Evolutionary conservation across 1,140 invertebrate genomes (phyloP).

Genomic region (Temnothorax nylanderi): DNA sequence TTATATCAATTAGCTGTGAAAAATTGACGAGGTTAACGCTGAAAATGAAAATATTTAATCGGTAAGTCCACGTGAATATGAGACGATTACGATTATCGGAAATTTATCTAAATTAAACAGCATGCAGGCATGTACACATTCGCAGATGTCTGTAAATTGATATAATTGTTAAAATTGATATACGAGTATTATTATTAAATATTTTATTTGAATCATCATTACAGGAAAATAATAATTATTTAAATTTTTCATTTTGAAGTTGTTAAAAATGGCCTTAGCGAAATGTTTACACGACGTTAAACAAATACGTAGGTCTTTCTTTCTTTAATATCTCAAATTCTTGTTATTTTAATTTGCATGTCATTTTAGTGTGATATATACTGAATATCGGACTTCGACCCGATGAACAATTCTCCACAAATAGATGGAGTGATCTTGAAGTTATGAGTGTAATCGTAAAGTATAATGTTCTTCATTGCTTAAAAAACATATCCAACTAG

Average conservation of each 20-base stretch:
- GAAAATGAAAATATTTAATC: not conserved
- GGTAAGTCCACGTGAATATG: not conserved
- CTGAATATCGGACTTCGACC: not conserved
- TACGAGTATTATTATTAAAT: not conserved
- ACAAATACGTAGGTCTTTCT: not conserved
- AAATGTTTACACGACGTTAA: not conserved
- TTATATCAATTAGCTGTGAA: constrained; percentile 34
- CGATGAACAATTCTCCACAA: not conserved
- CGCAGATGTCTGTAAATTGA: not conserved
- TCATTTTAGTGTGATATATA: not conserved
- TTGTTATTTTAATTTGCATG: constrained; percentile 10
- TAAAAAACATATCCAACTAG: not conserved
- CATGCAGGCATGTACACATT: not conserved
- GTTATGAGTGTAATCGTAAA: not conserved
- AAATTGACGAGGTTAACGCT: not conserved
- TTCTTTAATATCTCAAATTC: not conserved
- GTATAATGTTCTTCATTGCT: not conserved
- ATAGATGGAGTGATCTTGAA: not conserved
- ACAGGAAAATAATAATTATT: not conserved
- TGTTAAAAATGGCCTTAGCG: not conserved
- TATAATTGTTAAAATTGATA: not conserved
- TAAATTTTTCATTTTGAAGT: not conserved
- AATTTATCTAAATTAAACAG: not conserved
- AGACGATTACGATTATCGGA: not conserved
- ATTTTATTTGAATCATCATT: not conserved